Evolutionary conservation across 2,888 invertebrate genomes (phyloP), one percentile per base, ranked within the genome.

Genomic region (Germaria angustata): DNA sequence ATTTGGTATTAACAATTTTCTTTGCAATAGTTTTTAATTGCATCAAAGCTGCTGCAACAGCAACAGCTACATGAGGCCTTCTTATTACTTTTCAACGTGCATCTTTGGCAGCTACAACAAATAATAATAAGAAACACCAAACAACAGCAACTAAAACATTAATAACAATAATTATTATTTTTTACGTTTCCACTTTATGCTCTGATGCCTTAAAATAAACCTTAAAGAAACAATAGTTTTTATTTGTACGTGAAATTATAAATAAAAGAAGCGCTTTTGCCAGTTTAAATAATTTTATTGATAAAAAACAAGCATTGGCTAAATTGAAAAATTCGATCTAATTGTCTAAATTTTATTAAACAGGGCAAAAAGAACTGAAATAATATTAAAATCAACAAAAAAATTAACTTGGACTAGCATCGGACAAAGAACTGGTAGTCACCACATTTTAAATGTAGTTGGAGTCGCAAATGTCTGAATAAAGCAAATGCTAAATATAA

Each of bases 101-200:
- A 73, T 81, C 53, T 77, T 55, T 68, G 24, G 53, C 77, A 72
- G 77, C 72, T 68, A 46, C 61, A 61, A 32, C 20, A 76, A 57
- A 57, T 49, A 59, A 76, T 59, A 76, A 61, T 39, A 46, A 34
- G 17, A 44, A 75, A 75, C 24, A 9, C 28, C 13, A 46, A 65
- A 55, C n/a, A n/a, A n/a, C n/a, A 46, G 36, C 34, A 61, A 51
- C 59, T 49, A 41, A 28, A 72, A 22, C 53, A 61, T 34, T 46
- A 76, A 65, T 46, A 63, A 77, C 44, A 79, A 68, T 63, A 41
- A 78, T 78, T 57, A 78, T 66, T 57, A 63, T 57, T 73, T 79
- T 24, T 78, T 53, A 49, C 17, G 63, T 85, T 85, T 84, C 80
- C 84, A 85, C 83, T 84, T 85, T 83, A 85, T 85, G 85, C 85